Base-by-base conservation (phyloP, 1,140 invertebrate species). In the Tetragnatha versicolor region DNA sequence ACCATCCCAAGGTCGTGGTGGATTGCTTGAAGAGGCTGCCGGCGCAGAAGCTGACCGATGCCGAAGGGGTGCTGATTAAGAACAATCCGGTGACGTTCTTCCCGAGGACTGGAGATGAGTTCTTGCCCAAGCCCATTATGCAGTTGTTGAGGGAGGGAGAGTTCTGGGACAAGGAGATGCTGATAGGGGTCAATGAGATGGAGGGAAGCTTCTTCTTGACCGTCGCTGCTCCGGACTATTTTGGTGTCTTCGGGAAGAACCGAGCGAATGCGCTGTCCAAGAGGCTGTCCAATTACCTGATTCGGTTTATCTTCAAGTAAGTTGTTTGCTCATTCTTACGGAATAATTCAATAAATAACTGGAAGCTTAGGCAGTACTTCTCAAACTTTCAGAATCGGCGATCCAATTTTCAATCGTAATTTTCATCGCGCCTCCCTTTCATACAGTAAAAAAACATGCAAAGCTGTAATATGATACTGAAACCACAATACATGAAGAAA, bases 141-240 rank as follows among this genome's bases (percentile, higher is more conserved):
- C 9, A 39, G 12, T 7, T 22, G 7, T 20, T 77, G 51, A 20
- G 37, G 10, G 9, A 35, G 4, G 79, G 70, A 12, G 49, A 70
- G 3, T 81, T 81, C 31, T 58, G 22, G 10, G 53, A 81, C 53
- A 47, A 61, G 31, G 65, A 69, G 20, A 49, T 78, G 17, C 49
- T 80, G 17, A 55, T 80, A 25, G 66, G 79, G 7, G 47, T 53
- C 31, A 80, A 78, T 22, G 2, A 60, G 31, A 61, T 79, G 20
- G 79, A 80, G 35, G 79, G 79, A 12, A 22, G 60, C 3, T 69
- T 80, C 25, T 79, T 80, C 61, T 12, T 79, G 2, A 22, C 35
- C 14, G 4, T 22, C 9, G 33, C 60, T n/a, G 33, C 12, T 39
- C 60, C 35, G 6, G n/a, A 39, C 6, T 29, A n/a, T 20, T 65